These are phyloP conservation scores for Anorthoa munda DNA, from an alignment of 2,888 invertebrate species.

Conservation along the genomic window DNA sequence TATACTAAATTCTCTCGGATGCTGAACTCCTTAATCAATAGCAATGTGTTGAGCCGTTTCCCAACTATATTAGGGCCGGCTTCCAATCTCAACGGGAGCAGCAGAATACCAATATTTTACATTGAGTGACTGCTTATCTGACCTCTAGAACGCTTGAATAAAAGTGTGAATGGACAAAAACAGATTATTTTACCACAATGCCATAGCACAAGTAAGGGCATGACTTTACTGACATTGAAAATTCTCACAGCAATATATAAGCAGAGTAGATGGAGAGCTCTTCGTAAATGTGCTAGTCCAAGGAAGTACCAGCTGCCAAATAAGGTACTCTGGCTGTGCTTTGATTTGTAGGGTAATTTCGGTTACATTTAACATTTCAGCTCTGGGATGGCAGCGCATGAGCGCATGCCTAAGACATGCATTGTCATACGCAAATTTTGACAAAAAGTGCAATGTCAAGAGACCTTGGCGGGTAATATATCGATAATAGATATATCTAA, in stretches of 20 bases:
- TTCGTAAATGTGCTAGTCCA: background rate
- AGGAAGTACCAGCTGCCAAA: background rate
- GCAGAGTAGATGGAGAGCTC: background rate
- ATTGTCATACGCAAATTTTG: no score
- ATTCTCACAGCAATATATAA: background rate
- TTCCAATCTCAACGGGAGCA: background rate
- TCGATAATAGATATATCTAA: no score
- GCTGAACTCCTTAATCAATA: conserved; percentile 9
- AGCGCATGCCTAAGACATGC: no score
- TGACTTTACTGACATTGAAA: conserved; percentile 13
- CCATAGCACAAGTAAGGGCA: conserved; percentile 12
- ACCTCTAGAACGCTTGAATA: conserved; percentile 2
- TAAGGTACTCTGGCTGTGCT: no score
- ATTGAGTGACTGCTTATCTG: background rate
- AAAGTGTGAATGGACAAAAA: conserved; percentile 17
- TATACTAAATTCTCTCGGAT: background rate
- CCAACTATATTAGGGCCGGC: background rate
- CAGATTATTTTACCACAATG: conserved; percentile 9
- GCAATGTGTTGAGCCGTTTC: background rate
- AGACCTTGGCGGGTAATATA: no score
- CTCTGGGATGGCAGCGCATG: no score
- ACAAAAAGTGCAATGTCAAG: no score
- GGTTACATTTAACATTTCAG: no score
- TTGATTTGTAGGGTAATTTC: no score
- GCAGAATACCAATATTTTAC: background rate